Percentiles rank a stretch among this genome's conserved stretches.
phyloP scores from a whole-genome alignment of 1,140 invertebrate species.

The Samia ricini region DNA sequence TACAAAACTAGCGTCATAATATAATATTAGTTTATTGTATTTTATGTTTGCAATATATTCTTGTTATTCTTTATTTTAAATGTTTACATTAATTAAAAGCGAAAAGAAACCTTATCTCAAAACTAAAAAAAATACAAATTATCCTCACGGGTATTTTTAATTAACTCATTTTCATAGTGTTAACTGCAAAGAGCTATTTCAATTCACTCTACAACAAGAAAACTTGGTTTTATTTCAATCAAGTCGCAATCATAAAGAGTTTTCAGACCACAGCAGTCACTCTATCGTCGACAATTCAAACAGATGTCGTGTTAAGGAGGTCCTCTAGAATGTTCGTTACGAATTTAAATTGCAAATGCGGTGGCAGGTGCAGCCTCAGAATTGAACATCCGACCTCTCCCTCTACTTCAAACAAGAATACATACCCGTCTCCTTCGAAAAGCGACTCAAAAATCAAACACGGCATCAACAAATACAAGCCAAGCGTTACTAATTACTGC shows the following conservation, averaged over 20 bases:
- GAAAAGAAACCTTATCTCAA: too few relatives aligned
- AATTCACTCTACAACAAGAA: constrained; percentile 33
- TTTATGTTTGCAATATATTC: too few relatives aligned
- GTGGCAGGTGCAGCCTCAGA: constrained; percentile 67
- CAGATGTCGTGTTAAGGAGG: constrained; percentile 79
- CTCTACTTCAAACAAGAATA: constrained; percentile 37
- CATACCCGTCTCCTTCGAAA: constrained; percentile 33
- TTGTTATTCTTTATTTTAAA: too few relatives aligned
- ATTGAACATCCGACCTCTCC: constrained; percentile 54
- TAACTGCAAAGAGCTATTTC: not conserved
- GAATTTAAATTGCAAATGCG: constrained; percentile 79
- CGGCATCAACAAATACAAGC: constrained; percentile 78
- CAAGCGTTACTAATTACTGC: constrained; percentile 78
- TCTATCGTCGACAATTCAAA: constrained; percentile 75
- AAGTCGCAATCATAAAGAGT: constrained; percentile 72
- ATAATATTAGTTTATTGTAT: too few relatives aligned
- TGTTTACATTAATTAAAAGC: too few relatives aligned
- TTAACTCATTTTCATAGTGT: too few relatives aligned
- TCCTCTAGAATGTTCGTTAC: constrained; percentile 73
- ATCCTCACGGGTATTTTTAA: too few relatives aligned
- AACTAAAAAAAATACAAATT: too few relatives aligned
- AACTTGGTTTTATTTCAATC: constrained; percentile 75
- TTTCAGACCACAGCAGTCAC: constrained; percentile 65
- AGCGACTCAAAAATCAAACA: constrained; percentile 65
- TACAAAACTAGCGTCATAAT: too few relatives aligned